These are phyloP conservation scores for Actinernus sp. DNA, from an alignment of 92 coral and sea anemone species.

Conservation along the genomic window DNA sequence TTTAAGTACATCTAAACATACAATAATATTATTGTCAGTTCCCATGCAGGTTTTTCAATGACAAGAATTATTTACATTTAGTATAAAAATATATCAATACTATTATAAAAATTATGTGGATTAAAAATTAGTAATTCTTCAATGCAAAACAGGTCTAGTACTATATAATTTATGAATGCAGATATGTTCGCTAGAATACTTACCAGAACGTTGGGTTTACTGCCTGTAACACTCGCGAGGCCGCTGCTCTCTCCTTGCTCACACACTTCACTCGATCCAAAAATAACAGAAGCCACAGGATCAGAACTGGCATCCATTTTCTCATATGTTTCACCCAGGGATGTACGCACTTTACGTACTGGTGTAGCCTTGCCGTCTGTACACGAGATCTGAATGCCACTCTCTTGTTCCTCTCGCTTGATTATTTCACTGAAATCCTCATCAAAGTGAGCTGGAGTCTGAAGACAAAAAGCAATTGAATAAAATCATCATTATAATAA, in stretches of 20 bases:
- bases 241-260: too few relatives aligned
- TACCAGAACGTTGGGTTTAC: conserved; percentile 15
- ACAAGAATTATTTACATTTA: too few relatives aligned
- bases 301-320: conserved; percentile 11
- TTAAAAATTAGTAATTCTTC: too few relatives aligned
- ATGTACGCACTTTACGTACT: conserved; percentile 71
- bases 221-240: not conserved
- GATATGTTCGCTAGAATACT: not conserved
- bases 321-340: conserved; percentile 75
- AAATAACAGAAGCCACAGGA: conserved; percentile 5
- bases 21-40: too few relatives aligned
- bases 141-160: too few relatives aligned
- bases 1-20: too few relatives aligned
- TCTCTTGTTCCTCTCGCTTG: conserved; percentile 90
- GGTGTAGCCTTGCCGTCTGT: conserved; percentile 48
- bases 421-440: conserved; percentile 96
- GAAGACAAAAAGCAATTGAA: not conserved
- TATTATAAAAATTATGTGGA: too few relatives aligned
- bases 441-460: conserved; percentile 91
- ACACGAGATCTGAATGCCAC: conserved; percentile 75
- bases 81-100: too few relatives aligned
- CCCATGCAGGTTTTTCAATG: too few relatives aligned
- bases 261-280: not conserved
- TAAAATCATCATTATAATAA: not conserved
- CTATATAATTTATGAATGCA: too few relatives aligned